Evolutionary conservation across 2,797 vertebrate genomes (phyloP).

Genomic region (Anas flavirostris): DNA sequence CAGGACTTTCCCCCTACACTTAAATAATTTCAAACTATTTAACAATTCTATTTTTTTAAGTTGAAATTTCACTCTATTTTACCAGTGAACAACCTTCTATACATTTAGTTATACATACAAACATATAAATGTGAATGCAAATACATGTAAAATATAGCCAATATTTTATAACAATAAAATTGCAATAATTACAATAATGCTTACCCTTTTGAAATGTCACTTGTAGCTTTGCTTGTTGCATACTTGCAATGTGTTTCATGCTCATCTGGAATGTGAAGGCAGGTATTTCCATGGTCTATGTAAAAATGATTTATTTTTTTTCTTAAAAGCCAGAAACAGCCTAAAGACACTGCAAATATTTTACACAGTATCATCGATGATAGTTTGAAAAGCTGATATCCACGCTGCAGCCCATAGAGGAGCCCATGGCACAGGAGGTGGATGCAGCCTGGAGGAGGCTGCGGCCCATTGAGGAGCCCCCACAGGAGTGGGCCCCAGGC

Average conservation of each 20-base stretch:
- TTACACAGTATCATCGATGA: not conserved
- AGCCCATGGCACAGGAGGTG: not conserved
- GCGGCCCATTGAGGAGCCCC: too few species aligned
- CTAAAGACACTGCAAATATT: not conserved
- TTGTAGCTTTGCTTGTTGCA: constrained; percentile 41
- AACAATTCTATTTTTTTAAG: not conserved
- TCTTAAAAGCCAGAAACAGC: constrained; percentile 42
- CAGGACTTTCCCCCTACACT: not conserved
- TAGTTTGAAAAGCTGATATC: not conserved
- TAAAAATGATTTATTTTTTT: constrained; percentile 46
- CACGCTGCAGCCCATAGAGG: not conserved
- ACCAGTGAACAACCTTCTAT: not conserved
- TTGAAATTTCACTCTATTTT: not conserved
- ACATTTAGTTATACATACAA: not conserved
- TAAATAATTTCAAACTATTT: not conserved
- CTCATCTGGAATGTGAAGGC: constrained; percentile 28
- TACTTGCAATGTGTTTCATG: constrained; percentile 30
- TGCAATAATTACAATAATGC: not conserved
- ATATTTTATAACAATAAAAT: not conserved
- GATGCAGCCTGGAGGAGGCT: too few species aligned
- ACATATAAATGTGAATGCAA: not conserved
- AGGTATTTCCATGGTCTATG: constrained; percentile 40
- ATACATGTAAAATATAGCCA: not conserved
- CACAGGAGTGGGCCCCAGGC: not conserved
- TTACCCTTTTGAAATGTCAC: constrained; percentile 51